A percentile compares a stretch with the other conserved stretches of the same genome.
These are phyloP conservation scores for Cuculus canorus DNA, from an alignment of 2,797 vertebrate genomes.

Conservation along the genomic window DNA sequence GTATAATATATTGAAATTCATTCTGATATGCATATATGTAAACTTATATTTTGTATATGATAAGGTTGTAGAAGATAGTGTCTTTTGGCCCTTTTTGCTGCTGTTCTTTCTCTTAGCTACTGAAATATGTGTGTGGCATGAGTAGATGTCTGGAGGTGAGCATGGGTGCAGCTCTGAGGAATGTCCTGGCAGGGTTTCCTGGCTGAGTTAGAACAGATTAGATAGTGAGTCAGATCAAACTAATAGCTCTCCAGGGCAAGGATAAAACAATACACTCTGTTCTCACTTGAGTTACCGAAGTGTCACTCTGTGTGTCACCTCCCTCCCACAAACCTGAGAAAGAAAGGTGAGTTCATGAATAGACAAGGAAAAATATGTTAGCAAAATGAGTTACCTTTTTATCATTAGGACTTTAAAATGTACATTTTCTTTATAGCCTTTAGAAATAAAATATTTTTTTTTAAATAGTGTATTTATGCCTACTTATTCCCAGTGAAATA, in stretches of 20 bases:
- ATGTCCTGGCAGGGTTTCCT: slow-evolving; percentile 26
- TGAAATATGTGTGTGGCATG: background rate
- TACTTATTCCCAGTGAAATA: background rate
- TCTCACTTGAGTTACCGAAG: background rate
- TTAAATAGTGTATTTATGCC: background rate
- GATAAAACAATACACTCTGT: background rate
- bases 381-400: background rate
- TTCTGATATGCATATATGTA: background rate
- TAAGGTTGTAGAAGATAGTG: background rate
- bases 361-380: background rate
- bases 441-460: background rate
- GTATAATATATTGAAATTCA: background rate
- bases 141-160: background rate
- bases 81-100: background rate
- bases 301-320: background rate
- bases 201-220: background rate
- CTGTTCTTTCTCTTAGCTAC: background rate
- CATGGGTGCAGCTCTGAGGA: slow-evolving; percentile 42
- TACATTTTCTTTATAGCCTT: background rate
- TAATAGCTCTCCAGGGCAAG: background rate
- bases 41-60: background rate
- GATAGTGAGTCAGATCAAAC: slow-evolving; percentile 39
- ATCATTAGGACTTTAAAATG: background rate
- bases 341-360: background rate
- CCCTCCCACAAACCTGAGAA: background rate